These are phyloP conservation scores for Euplagia quadripunctaria DNA, from an alignment of 2,888 invertebrate genomes.

Conservation along the genomic window DNA sequence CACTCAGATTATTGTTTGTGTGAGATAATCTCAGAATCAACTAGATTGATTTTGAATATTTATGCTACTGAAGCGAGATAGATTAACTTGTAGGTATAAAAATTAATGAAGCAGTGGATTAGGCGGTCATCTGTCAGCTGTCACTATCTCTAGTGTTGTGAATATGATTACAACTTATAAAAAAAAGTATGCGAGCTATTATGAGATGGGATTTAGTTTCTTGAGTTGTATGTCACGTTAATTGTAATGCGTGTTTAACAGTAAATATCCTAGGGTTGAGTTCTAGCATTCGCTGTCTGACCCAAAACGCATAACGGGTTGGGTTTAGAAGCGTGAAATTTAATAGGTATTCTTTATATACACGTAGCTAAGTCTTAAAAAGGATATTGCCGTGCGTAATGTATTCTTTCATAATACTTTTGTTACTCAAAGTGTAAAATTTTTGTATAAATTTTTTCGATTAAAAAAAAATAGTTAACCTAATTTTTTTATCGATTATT, in stretches of 20 bases:
- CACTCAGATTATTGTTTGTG: conserved; percentile 42
- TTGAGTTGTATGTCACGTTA: not conserved
- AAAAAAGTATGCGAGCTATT: not conserved
- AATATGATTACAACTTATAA: not conserved
- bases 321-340: not conserved
- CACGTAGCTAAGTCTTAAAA: not conserved
- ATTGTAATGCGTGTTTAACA: not conserved
- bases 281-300: not conserved
- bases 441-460: not conserved
- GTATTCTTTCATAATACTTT: not conserved
- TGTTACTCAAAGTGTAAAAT: not conserved
- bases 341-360: not conserved
- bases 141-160: not conserved
- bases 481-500: conserved; percentile 3
- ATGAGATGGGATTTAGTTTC: not conserved
- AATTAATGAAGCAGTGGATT: not conserved
- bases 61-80: not conserved
- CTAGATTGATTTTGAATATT: not conserved
- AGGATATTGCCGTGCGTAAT: not conserved
- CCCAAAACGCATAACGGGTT: not conserved
- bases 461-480: not conserved
- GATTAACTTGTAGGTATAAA: not conserved
- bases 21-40: not conserved
- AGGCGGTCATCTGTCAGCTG: not conserved
- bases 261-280: not conserved